Conservation (phyloP, 30 jellyfish, hydroid and myxozoan genomes). For the Rhopilema esculentum region DNA sequence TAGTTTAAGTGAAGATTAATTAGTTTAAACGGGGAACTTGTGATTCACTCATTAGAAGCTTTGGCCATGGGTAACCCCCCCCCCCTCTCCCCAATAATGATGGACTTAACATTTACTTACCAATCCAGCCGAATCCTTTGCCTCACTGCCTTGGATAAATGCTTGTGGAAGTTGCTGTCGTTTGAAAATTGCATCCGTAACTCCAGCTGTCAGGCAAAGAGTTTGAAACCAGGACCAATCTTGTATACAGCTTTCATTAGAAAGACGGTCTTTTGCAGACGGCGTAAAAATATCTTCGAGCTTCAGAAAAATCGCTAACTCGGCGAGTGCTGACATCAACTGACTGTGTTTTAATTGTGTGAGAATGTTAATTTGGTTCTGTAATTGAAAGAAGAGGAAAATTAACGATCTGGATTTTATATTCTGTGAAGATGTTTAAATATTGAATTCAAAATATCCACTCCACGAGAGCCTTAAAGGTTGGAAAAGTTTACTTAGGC, state of each 20-base stretch:
- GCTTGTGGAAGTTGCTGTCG: conserved; percentile 33
- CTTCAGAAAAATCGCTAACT: conserved; percentile 51
- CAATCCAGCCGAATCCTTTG: conserved; percentile 10
- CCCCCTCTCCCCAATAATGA: no score
- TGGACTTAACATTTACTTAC: conserved; percentile 28
- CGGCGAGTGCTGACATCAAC: conserved; percentile 48
- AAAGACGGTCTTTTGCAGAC: not conserved
- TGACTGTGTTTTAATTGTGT: conserved; percentile 66
- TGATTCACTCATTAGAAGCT: no score
- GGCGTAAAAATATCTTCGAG: conserved; percentile 17
- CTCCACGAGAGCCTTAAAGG: no score
- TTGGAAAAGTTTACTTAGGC: no score
- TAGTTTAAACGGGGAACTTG: no score
- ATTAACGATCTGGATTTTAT: not conserved
- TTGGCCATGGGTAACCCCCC: no score
- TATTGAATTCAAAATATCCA: no score
- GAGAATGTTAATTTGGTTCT: conserved; percentile 63
- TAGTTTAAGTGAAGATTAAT: no score
- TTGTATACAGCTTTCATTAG: conserved; percentile 1
- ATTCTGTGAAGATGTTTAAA: no score
- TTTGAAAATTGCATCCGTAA: conserved; percentile 47
- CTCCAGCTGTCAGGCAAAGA: conserved; percentile 40
- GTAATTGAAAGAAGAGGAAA: not conserved
- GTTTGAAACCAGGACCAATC: conserved; percentile 67
- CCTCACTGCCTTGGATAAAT: conserved; percentile 18